Evolutionary conservation across 2,113 vertebrate genomes (phyloP), one percentile per base, ranked within the genome.

Genomic region (Gallinago undulata): DNA sequence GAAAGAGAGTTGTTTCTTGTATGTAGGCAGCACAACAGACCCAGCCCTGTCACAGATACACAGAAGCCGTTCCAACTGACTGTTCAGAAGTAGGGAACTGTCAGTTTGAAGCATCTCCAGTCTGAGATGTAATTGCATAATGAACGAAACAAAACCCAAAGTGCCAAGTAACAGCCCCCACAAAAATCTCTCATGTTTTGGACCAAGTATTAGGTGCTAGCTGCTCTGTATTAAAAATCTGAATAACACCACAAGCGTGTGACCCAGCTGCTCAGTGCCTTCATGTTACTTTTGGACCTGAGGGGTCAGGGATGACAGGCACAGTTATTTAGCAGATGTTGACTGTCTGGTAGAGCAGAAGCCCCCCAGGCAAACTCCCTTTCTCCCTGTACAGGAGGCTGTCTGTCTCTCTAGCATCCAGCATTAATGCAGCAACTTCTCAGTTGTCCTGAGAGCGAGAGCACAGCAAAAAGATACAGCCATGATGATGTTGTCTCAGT

Each of bases 281-380:
- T 19, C 1, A 0, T 2, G 30, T 18, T 57, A 19, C 41, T 6
- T 37, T 47, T n/a, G 59, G 45, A 21, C 69, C 41, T 1, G 1
- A 33, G 41, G 23, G 48, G 39, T 56, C 17, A 4, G 50, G 70
- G 22, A 13, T 19, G 35, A 43, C 24, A 10, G 45, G 35, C 15
- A 5, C 5, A 27, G 62, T 25, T n/a, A 7, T 10, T 11, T 60
- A 56, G 55, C 62, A 75, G 53, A 51, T 59, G 56, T 9, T 64
- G 57, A 7, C 35, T 69, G 48, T 72, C 57, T 48, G 21, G 10
- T 6, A 50, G 31, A 59, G 37, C 64, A 86, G 77, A 48, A 45
- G 41, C 55, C 76, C 76, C 22, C 25, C 25, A 57, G 68, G 77
- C 64, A 89, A 27, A 21, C 10, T 23, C 39, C 51, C 11, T 0